Evolutionary conservation across 2,888 invertebrate genomes (phyloP).

Genomic region (Polyploca ridens): DNA sequence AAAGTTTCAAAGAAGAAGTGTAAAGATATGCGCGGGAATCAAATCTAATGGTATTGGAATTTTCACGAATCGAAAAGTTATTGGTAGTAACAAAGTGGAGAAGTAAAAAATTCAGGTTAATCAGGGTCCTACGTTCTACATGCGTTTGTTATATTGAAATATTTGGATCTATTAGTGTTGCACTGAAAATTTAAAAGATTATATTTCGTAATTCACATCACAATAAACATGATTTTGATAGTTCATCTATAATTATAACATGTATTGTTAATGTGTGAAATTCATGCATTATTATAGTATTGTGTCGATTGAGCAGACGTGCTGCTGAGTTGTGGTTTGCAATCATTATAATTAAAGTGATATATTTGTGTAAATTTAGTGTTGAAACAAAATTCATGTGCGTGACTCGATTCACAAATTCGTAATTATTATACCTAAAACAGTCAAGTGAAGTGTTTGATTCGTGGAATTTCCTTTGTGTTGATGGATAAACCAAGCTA

Average conservation of each 20-base stretch:
- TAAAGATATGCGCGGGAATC: constrained; percentile 77
- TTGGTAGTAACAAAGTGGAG: constrained; percentile 49
- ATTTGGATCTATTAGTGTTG: constrained; percentile 39
- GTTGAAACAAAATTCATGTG: constrained; percentile 59
- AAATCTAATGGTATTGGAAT: constrained; percentile 77
- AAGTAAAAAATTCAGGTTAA: constrained; percentile 56
- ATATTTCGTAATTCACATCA: constrained; percentile 29
- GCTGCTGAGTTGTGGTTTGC: constrained; percentile 58
- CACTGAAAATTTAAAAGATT: constrained; percentile 44
- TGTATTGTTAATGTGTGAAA: constrained; percentile 58
- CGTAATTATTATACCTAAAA: constrained; percentile 34
- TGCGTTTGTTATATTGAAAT: constrained; percentile 61
- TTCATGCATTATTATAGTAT: constrained; percentile 61
- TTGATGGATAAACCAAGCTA: constrained; percentile 71
- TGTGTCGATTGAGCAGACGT: constrained; percentile 68
- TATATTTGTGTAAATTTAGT: constrained; percentile 55
- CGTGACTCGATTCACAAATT: constrained; percentile 48
- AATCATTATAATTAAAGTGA: constrained; percentile 55
- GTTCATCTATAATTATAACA: constrained; percentile 37
- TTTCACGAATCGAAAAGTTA: constrained; percentile 80
- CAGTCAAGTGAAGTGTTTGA: constrained; percentile 61
- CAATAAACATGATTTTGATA: constrained; percentile 38
- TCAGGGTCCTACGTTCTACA: constrained; percentile 66
- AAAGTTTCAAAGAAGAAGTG: constrained; percentile 76
- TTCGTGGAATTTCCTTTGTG: constrained; percentile 81